These are phyloP conservation scores for Nephrotoma flavescens DNA, from an alignment of 2,888 invertebrate genomes.

Conservation along the genomic window DNA sequence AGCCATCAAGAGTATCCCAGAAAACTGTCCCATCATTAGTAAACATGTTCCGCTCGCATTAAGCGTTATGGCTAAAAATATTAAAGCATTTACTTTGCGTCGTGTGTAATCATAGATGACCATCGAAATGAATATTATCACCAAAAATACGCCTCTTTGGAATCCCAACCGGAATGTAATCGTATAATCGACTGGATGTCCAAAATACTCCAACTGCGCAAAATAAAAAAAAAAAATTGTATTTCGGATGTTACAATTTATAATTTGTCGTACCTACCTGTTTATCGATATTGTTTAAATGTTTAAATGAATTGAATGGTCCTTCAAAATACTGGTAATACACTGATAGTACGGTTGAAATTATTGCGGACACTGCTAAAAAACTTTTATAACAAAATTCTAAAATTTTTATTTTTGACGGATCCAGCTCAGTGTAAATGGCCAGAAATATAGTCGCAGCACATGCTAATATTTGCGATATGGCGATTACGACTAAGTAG, in stretches of 20 bases:
- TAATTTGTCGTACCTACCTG: not conserved
- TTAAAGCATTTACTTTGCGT: not conserved
- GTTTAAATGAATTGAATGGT: not conserved
- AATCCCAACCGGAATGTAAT: not conserved
- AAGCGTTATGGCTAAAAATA: not conserved
- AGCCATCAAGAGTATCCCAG: too few relatives aligned
- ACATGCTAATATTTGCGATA: not conserved
- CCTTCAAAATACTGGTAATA: not conserved
- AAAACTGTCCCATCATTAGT: too few relatives aligned
- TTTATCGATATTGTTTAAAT: not conserved
- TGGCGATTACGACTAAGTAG: too few relatives aligned
- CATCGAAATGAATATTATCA: not conserved
- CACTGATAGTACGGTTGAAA: not conserved
- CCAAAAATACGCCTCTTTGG: not conserved
- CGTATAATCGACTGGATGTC: not conserved
- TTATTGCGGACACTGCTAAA: not conserved
- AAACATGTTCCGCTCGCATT: not conserved
- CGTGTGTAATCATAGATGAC: not conserved
- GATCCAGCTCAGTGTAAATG: not conserved
- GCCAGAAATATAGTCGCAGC: not conserved
- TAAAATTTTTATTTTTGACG: not conserved
- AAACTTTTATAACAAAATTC: not conserved
- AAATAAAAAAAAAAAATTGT: not conserved
- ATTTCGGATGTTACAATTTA: not conserved
- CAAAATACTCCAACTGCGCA: not conserved